Percentiles rank a stretch among this genome's conserved stretches.
Conservation (phyloP, 1,140 invertebrate genomes). For the Trissolcus basalis region DNA sequence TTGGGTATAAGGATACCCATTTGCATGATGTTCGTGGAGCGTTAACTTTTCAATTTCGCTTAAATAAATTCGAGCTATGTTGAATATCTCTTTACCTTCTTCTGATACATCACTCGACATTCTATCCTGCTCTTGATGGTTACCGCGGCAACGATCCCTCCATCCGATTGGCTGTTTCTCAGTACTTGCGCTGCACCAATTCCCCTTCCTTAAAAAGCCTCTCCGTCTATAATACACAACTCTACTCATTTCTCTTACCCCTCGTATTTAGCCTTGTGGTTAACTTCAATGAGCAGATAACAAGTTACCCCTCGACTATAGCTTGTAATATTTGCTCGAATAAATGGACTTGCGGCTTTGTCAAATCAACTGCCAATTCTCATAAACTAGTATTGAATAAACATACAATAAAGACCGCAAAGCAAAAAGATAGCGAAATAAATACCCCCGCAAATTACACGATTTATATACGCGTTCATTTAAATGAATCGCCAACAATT, state of each 20-base stretch:
- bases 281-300: conserved; percentile 77
- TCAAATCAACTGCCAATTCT: conserved; percentile 75
- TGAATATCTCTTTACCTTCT: conserved; percentile 51
- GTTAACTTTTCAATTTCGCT: conserved; percentile 77
- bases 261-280: conserved; percentile 75
- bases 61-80: conserved; percentile 69
- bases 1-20: conserved; percentile 41
- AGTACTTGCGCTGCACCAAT: conserved; percentile 46
- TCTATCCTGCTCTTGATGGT: conserved; percentile 63
- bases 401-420: conserved; percentile 14
- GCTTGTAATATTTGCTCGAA: conserved; percentile 74
- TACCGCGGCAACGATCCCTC: conserved; percentile 75
- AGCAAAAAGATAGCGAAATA: not conserved
- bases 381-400: conserved; percentile 63
- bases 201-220: conserved; percentile 48
- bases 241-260: conserved; percentile 47
- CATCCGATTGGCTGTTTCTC: conserved; percentile 70
- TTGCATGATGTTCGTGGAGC: conserved; percentile 49
- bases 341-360: conserved; percentile 75
- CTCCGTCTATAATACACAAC: conserved; percentile 43
- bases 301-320: conserved; percentile 72
- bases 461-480: not conserved
- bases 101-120: conserved; percentile 46
- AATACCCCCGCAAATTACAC: not conserved
- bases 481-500: too few species aligned